Conservation (phyloP, 2,888 invertebrate species). For the Tridacna crocea region DNA sequence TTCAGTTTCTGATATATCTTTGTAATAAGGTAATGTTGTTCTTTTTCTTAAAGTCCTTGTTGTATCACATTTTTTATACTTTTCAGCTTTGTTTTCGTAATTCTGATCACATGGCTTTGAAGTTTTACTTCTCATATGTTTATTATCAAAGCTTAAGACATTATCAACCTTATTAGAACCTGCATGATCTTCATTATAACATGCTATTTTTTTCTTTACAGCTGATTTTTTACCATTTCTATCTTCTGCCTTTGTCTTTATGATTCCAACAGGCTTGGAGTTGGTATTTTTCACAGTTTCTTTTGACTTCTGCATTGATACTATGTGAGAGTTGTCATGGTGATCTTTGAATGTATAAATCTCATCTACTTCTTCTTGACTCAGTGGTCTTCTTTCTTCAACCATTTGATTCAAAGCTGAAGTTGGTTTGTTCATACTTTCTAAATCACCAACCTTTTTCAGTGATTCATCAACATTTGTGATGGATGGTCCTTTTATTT, state of each 20-base stretch:
- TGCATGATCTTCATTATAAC: too few species aligned
- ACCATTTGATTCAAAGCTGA: background rate
- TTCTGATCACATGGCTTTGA: background rate
- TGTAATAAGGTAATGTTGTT: background rate
- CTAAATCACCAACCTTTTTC: conserved; percentile 48
- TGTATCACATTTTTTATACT: background rate
- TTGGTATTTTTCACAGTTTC: background rate
- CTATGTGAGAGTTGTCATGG: background rate
- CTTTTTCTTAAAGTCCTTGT: background rate
- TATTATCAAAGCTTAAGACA: background rate
- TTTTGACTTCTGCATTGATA: conserved; percentile 5
- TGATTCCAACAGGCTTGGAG: background rate
- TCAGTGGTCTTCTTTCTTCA: conserved; percentile 6
- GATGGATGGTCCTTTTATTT: conserved; percentile 27
- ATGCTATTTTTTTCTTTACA: background rate
- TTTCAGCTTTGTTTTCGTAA: background rate
- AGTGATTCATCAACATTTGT: conserved; percentile 48
- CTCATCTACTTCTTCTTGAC: conserved; percentile 21
- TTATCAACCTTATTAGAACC: too few species aligned
- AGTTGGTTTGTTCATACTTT: conserved; percentile 18
- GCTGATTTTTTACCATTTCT: conserved; percentile 15
- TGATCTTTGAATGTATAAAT: conserved; percentile 28
- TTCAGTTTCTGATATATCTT: conserved; percentile 4
- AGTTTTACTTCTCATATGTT: background rate
- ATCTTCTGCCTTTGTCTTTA: background rate